Percentiles rank a stretch among this genome's conserved stretches.
These are phyloP conservation scores for Spialia ferax DNA, from an alignment of 2,888 invertebrate species.

Conservation along the genomic window DNA sequence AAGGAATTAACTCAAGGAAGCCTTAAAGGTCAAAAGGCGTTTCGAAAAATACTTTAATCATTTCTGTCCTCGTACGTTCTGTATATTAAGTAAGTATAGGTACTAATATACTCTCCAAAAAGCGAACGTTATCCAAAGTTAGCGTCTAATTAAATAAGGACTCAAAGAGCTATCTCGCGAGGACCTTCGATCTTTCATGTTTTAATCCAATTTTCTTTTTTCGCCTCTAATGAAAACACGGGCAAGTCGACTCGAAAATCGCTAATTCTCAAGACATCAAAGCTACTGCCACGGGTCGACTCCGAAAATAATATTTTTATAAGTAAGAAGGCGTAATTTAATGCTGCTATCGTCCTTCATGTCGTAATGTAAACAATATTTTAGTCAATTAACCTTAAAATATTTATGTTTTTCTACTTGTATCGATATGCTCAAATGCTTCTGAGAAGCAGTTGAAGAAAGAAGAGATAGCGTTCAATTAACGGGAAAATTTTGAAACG, in stretches of 20 bases:
- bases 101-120: conserved; percentile 40
- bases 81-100: too few species aligned
- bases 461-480: too few species aligned
- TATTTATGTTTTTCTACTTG: not conserved
- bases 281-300: conserved; percentile 52
- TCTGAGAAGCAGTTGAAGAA: too few species aligned
- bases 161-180: conserved; percentile 55
- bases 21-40: conserved; percentile 11
- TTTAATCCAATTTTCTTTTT: conserved; percentile 70
- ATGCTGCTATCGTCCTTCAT: conserved; percentile 22
- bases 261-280: conserved; percentile 69
- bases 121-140: conserved; percentile 47
- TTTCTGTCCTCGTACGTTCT: conserved; percentile 9
- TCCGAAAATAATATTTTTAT: conserved; percentile 27
- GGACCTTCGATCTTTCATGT: conserved; percentile 65
- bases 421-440: not conserved
- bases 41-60: conserved; percentile 16
- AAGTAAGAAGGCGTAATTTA: conserved; percentile 35
- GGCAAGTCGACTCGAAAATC: conserved; percentile 70
- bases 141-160: conserved; percentile 63
- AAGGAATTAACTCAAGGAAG: too few species aligned
- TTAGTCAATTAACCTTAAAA: conserved; percentile 12
- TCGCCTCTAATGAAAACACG: conserved; percentile 65
- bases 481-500: too few species aligned
- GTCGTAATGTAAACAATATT: conserved; percentile 35